Base-by-base conservation (phyloP, 2,888 invertebrate genomes). In the Chouioia cunea region DNA sequence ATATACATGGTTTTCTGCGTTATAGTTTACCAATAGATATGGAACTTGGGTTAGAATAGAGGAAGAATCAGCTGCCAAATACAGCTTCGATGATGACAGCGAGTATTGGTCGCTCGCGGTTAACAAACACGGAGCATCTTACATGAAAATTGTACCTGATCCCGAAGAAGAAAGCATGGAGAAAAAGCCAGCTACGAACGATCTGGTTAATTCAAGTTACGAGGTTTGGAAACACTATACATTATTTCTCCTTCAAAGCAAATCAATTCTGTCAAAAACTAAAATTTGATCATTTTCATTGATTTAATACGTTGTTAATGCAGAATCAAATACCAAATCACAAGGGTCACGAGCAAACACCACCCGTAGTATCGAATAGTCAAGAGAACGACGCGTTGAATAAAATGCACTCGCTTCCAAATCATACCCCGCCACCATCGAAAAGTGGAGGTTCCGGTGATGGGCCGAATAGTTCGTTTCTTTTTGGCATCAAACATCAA, bases 61-160 rank as follows among this genome's bases (percentile, higher is more conserved):
- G 77, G 87, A 88, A 70, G 87, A 89, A 4, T 89, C 90, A 0
- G 88, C 89, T 65, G 87, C 88, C 68, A 90, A 90, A 79, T 92
- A 90, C 83, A 92, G 92, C 77, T 91, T 91, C 79, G 89, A 89
- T 74, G 87, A 88, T 59, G 91, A 91, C 50, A 89, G 89, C 0
- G 92, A 92, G 77, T 92, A 92, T 1, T 93, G 93, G 93, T 91
- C 92, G 0, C 85, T 93, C 57, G 91, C 91, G 0, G 88, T 90
- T 65, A 90, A 90, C 71, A 88, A 88, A 73, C 89, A 90, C 71
- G 90, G 91, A 75, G 88, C 89, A 10, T 87, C 89, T 8, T 93
- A 92, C 82, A 87, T 93, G 78, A 90, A 88, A 75, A 88, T 88
- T 70, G 88, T 89, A 64, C 86, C 85, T 3, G 88, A 88, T 43